Percentiles rank a stretch among this genome's conserved stretches.
These are phyloP conservation scores for Dicyrtomina minuta DNA, from an alignment of 2,888 invertebrate species.

Conservation along the genomic window DNA sequence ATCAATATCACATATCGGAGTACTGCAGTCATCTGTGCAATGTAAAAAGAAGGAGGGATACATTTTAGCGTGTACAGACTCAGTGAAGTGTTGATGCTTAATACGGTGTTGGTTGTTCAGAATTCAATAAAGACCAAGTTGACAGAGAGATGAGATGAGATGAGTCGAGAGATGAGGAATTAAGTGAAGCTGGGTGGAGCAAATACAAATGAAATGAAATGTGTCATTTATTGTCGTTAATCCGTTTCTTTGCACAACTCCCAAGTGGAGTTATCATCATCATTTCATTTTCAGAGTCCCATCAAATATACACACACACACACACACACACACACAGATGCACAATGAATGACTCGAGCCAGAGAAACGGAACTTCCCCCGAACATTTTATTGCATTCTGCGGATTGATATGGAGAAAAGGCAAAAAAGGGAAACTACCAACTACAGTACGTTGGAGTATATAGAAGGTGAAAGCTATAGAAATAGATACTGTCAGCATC, in stretches of 20 bases:
- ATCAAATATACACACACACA: background rate
- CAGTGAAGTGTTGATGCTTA: too few relatives aligned
- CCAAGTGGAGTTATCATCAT: constrained; percentile 14
- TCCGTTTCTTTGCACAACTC: constrained; percentile 18
- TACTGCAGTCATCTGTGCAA: too few relatives aligned
- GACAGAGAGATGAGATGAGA: constrained; percentile 3
- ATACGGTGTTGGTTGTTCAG: background rate
- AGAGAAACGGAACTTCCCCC: too few relatives aligned
- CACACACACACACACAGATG: too few relatives aligned
- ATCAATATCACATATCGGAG: too few relatives aligned
- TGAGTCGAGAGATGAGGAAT: background rate
- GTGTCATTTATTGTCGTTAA: constrained; percentile 19
- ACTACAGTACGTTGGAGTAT: too few relatives aligned
- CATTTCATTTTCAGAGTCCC: background rate
- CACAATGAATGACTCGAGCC: too few relatives aligned
- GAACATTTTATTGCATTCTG: constrained; percentile 5
- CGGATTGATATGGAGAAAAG: background rate
- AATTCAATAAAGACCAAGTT: constrained; percentile 13
- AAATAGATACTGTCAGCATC: too few relatives aligned
- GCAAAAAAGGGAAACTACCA: background rate
- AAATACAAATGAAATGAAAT: constrained; percentile 15
- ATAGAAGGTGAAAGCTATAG: too few relatives aligned
- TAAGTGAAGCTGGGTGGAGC: background rate
- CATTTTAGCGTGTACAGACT: too few relatives aligned
- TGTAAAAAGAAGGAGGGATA: too few relatives aligned